These are phyloP conservation scores for Anguilla obscura DNA, from an alignment of 2,797 vertebrate species.

Conservation along the genomic window DNA sequence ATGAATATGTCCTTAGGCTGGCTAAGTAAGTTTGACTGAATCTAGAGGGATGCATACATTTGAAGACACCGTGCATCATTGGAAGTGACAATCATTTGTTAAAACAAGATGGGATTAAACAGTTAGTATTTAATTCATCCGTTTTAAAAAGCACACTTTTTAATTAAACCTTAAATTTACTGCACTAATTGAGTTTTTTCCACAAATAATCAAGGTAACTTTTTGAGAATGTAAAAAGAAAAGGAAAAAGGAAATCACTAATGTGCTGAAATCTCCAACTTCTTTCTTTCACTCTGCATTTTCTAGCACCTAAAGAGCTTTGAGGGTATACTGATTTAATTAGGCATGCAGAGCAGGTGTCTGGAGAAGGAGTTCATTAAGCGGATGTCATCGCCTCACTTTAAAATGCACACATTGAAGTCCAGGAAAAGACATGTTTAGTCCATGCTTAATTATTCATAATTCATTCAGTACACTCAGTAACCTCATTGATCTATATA, in stretches of 20 bases:
- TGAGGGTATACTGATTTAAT: conserved; percentile 16
- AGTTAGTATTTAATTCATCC: neutral
- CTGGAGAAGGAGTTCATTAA: conserved; percentile 52
- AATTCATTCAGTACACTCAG: conserved; percentile 59
- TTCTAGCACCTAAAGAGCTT: neutral
- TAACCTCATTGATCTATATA: conserved; percentile 67
- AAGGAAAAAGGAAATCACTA: neutral
- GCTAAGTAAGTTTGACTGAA: neutral
- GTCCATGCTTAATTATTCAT: conserved; percentile 67
- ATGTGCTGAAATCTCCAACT: neutral
- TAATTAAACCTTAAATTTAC: neutral
- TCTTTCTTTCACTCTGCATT: neutral
- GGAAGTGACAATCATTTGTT: neutral
- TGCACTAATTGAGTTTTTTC: conserved; percentile 2
- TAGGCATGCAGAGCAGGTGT: conserved; percentile 1
- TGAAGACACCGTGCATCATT: neutral
- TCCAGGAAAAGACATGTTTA: conserved; percentile 58
- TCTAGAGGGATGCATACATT: neutral
- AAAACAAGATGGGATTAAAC: neutral
- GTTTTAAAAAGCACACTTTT: neutral
- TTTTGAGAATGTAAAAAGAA: neutral
- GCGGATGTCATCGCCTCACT: conserved; percentile 49
- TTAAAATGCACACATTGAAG: conserved; percentile 52
- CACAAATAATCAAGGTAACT: neutral
- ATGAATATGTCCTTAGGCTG: neutral